Percentiles rank a stretch among this genome's conserved stretches.
Evolutionary conservation across 2,113 vertebrate genomes (phyloP).

Genomic region (Nothoprocta perdicaria): DNA sequence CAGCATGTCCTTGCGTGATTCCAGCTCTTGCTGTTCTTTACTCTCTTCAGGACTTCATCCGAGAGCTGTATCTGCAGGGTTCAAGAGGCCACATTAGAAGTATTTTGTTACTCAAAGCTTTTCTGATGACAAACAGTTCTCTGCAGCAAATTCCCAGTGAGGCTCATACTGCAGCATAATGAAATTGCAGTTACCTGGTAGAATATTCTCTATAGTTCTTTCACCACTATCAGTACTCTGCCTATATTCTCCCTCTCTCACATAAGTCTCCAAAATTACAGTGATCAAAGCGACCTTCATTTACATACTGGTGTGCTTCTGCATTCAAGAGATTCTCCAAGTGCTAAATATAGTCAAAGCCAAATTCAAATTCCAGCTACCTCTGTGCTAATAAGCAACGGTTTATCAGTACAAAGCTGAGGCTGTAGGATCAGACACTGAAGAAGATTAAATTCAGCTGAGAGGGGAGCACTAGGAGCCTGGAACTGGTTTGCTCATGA

Average conservation of each 20-base stretch:
- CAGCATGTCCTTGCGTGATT: background rate
- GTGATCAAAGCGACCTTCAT: constrained; percentile 48
- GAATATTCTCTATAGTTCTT: constrained; percentile 19
- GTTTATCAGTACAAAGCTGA: background rate
- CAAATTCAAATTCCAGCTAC: constrained; percentile 56
- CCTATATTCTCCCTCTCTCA: constrained; percentile 1
- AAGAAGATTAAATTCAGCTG: constrained; percentile 53
- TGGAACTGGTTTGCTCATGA: constrained; percentile 44
- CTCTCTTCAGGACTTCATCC: background rate
- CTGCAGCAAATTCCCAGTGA: background rate
- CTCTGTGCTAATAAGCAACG: constrained; percentile 34
- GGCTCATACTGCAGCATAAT: background rate
- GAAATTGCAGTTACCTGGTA: background rate
- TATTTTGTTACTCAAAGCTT: background rate
- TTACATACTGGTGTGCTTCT: constrained; percentile 34
- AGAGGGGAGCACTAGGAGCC: constrained; percentile 13
- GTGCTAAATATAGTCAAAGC: constrained; percentile 33
- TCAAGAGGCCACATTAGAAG: background rate
- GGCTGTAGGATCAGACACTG: constrained; percentile 14
- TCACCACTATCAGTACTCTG: background rate
- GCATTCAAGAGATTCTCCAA: constrained; percentile 43
- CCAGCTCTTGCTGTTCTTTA: background rate
- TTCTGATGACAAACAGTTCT: background rate
- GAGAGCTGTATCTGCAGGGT: background rate
- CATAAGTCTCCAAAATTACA: constrained; percentile 26